Evolutionary conservation across 2,888 invertebrate species (phyloP).

Genomic region (Argyresthia albistria): DNA sequence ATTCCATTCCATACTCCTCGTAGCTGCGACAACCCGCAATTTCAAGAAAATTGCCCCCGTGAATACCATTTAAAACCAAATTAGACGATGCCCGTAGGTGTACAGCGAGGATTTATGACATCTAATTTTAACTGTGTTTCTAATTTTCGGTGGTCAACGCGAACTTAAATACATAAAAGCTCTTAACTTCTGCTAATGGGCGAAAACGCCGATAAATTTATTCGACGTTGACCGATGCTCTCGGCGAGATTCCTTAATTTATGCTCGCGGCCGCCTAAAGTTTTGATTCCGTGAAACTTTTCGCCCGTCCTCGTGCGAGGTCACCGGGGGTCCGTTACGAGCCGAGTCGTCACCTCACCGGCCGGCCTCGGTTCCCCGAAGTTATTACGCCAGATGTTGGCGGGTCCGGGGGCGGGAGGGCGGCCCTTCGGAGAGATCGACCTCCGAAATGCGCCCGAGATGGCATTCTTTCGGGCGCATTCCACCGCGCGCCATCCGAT

Average conservation of each 20-base stretch:
- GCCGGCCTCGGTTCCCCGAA: conserved; percentile 69
- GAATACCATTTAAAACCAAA: no score
- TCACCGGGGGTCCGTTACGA: conserved; percentile 51
- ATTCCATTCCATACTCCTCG: conserved; percentile 30
- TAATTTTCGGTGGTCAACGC: background rate
- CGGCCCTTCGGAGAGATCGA: conserved; percentile 67
- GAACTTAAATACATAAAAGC: background rate
- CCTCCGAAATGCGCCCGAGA: conserved; percentile 73
- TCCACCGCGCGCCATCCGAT: conserved; percentile 64
- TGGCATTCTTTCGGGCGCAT: conserved; percentile 74
- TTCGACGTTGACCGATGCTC: background rate
- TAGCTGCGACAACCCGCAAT: conserved; percentile 19
- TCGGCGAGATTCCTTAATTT: background rate
- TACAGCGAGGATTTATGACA: background rate
- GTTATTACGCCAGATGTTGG: conserved; percentile 69
- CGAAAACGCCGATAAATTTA: background rate
- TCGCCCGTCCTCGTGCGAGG: conserved; percentile 18
- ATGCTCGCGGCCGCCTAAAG: background rate
- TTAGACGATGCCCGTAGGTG: background rate
- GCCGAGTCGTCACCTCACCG: conserved; percentile 44
- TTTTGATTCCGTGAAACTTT: background rate
- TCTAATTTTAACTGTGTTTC: background rate
- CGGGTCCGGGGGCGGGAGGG: conserved; percentile 56
- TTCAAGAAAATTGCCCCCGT: background rate
- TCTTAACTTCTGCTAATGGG: background rate